A percentile compares a stretch with the other conserved stretches of the same genome.
Conservation (phyloP, 2,888 invertebrate genomes). For the Syrista parreyssii region DNA sequence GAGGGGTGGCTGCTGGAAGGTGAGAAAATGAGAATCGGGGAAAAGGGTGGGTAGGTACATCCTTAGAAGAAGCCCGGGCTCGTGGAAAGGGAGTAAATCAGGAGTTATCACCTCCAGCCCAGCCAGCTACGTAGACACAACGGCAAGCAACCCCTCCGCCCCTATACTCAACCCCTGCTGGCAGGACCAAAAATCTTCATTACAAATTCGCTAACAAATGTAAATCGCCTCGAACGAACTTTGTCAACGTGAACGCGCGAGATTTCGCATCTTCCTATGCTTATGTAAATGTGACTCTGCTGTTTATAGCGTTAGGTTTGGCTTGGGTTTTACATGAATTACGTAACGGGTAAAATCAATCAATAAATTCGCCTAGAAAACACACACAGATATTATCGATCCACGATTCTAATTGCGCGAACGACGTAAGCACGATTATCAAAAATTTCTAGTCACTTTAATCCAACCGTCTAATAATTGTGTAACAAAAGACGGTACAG, state of each 20-base stretch:
- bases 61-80: slow-evolving; percentile 8
- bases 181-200: slow-evolving; percentile 50
- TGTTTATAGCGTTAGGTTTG: not conserved
- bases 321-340: not conserved
- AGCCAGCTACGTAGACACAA: slow-evolving; percentile 31
- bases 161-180: slow-evolving; percentile 2
- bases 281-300: not conserved
- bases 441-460: too few relatives aligned
- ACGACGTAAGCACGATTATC: too few relatives aligned
- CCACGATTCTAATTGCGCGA: too few relatives aligned
- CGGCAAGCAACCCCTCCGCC: not conserved
- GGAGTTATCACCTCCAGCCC: slow-evolving; percentile 57
- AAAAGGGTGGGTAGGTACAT: slow-evolving; percentile 12
- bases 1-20: slow-evolving; percentile 19
- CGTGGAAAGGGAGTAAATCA: slow-evolving; percentile 49
- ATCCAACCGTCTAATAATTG: too few relatives aligned
- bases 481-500: not conserved
- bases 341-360: too few relatives aligned
- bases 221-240: slow-evolving; percentile 44
- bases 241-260: not conserved
- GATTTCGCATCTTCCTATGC: not conserved
- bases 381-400: too few relatives aligned
- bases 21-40: slow-evolving; percentile 42
- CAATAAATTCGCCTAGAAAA: too few relatives aligned
- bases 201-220: slow-evolving; percentile 57